phyloP scores from a whole-genome alignment of 2,797 vertebrate genomes.

The Decapterus maruadsi region DNA sequence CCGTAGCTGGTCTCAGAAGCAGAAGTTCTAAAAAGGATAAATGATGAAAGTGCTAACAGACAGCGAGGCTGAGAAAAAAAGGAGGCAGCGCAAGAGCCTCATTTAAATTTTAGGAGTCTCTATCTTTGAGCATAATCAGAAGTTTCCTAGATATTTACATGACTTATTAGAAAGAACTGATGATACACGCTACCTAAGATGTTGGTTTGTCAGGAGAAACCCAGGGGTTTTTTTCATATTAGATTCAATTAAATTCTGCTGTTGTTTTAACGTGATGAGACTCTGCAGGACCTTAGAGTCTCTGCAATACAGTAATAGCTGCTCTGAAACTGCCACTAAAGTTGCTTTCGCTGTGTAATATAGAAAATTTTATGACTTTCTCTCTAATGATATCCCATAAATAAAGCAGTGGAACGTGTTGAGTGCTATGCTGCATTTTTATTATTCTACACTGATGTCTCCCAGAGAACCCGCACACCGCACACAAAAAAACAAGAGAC shows the following conservation, averaged over 20 bases:
- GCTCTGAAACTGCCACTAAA: conserved; percentile 4
- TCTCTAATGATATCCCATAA: conserved; percentile 48
- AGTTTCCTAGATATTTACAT: conserved; percentile 11
- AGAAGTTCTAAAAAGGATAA: conserved; percentile 29
- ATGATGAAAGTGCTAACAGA: conserved; percentile 42
- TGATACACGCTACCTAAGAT: conserved; percentile 2
- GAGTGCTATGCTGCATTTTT: conserved; percentile 33
- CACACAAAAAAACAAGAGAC: conserved; percentile 26
- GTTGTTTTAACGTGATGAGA: conserved; percentile 12
- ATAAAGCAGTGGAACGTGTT: conserved; percentile 34
- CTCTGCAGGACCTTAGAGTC: background rate
- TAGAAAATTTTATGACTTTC: conserved; percentile 35
- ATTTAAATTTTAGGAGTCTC: conserved; percentile 37
- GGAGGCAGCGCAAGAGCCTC: conserved; percentile 6
- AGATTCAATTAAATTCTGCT: conserved; percentile 7
- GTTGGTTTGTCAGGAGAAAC: conserved; percentile 13
- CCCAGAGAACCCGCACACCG: background rate
- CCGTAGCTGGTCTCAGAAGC: conserved; percentile 30
- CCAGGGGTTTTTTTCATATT: conserved; percentile 10
- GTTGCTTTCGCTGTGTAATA: conserved; percentile 34
- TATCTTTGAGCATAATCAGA: conserved; percentile 24
- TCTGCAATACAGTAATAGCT: conserved; percentile 1
- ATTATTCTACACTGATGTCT: conserved; percentile 30
- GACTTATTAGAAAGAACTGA: conserved; percentile 7
- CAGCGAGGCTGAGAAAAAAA: conserved; percentile 9